Evolutionary conservation across 2,797 vertebrate genomes (phyloP).

Genomic region (Manis crassicaudata): DNA sequence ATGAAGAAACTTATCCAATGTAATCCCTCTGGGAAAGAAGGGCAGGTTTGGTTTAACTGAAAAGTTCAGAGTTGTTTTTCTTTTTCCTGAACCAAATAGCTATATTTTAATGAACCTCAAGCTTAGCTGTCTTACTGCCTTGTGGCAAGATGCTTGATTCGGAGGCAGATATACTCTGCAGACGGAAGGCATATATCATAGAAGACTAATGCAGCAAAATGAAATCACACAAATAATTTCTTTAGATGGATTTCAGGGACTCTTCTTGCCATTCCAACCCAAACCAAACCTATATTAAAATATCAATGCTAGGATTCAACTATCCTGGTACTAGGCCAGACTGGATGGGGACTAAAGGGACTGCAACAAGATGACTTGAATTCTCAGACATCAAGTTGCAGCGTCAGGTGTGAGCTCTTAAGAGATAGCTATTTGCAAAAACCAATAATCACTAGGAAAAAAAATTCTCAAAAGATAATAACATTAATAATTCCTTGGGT

Average conservation of each 20-base stretch:
- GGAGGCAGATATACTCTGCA: conserved; percentile 52
- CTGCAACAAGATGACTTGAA: background rate
- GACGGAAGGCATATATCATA: conserved; percentile 59
- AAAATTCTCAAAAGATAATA: background rate
- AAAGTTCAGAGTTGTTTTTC: conserved; percentile 26
- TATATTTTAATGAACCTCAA: conserved; percentile 53
- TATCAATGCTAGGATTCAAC: conserved; percentile 78
- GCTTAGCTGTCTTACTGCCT: conserved; percentile 56
- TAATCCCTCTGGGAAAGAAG: conserved; percentile 5
- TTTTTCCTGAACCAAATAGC: conserved; percentile 46
- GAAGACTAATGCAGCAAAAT: conserved; percentile 41
- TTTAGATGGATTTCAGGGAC: conserved; percentile 46
- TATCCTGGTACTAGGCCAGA: conserved; percentile 64
- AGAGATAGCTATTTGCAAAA: conserved; percentile 43
- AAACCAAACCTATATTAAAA: conserved; percentile 76
- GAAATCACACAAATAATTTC: conserved; percentile 60
- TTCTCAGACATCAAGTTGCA: conserved; percentile 46
- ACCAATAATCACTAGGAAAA: background rate
- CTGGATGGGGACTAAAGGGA: conserved; percentile 73
- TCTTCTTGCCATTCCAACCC: conserved; percentile 64
- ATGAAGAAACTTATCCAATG: conserved; percentile 31
- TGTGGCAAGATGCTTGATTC: conserved; percentile 39
- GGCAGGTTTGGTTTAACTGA: conserved; percentile 47
- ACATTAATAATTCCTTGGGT: background rate
- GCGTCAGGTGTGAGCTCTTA: background rate